Conservation (phyloP, 37 sponge, comb jelly and placozoan genomes). For the Corticium candelabrum region DNA sequence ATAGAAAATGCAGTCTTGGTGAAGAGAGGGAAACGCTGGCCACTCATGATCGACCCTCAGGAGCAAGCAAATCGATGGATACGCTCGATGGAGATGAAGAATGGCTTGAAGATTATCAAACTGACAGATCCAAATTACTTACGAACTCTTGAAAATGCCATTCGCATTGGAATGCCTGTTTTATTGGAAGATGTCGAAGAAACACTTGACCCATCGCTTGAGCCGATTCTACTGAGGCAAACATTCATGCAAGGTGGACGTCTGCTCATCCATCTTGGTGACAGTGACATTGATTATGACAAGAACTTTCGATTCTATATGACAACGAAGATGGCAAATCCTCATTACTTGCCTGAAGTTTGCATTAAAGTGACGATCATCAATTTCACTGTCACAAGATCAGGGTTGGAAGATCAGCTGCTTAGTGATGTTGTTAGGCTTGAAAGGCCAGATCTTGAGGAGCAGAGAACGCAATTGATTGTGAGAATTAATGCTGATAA, state of each 20-base stretch:
- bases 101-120: constrained; percentile 94
- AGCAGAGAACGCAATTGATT: constrained; percentile 87
- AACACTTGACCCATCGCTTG: constrained; percentile 90
- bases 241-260: constrained; percentile 94
- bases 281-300: constrained; percentile 97
- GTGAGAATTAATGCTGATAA: constrained; percentile 88
- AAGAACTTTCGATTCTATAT: constrained; percentile 99
- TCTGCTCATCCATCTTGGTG: constrained; percentile 89
- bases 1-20: constrained; percentile 97
- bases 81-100: constrained; percentile 72
- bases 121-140: constrained; percentile 93
- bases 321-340: constrained; percentile 96
- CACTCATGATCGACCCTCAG: constrained; percentile 99
- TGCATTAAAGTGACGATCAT: constrained; percentile 99
- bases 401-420: constrained; percentile 97
- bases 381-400: constrained; percentile 96
- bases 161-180: constrained; percentile 92
- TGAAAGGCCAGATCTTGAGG: constrained; percentile 92
- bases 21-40: constrained; percentile 91
- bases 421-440: constrained; percentile 95
- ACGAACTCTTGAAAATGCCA: constrained; percentile 96
- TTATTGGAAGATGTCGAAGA: constrained; percentile 95
- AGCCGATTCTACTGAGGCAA: constrained; percentile 92
- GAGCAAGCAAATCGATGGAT: constrained; percentile 98
- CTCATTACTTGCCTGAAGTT: constrained; percentile 98